Conservation (phyloP, 2,113 vertebrate genomes). For the Solea senegalensis region DNA sequence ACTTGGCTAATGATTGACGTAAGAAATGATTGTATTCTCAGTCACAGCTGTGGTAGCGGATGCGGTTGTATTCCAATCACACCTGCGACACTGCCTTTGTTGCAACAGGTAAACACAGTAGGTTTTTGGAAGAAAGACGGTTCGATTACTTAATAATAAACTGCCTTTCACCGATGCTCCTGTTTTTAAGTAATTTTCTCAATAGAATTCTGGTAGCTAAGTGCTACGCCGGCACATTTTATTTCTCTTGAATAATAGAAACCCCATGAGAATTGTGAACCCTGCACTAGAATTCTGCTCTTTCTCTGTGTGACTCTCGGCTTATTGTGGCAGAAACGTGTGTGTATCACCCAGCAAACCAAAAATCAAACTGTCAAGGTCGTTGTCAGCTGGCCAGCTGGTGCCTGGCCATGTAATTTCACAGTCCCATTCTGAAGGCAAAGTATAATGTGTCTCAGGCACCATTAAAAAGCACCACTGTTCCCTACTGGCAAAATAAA, state of each 20-base stretch:
- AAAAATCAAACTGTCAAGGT: slow-evolving; percentile 40
- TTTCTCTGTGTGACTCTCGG: background rate
- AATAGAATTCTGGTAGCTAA: too few species aligned
- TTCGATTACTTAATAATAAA: background rate
- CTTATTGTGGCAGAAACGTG: background rate
- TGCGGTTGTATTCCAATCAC: too few species aligned
- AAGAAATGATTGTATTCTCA: too few species aligned
- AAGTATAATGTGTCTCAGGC: slow-evolving; percentile 1
- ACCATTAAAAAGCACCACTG: slow-evolving; percentile 15
- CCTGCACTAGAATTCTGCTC: background rate
- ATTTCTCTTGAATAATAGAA: too few species aligned
- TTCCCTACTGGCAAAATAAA: slow-evolving; percentile 23
- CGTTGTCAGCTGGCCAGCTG: slow-evolving; percentile 16
- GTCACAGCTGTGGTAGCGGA: too few species aligned
- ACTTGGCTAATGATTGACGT: slow-evolving; percentile 6
- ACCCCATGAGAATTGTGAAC: too few species aligned
- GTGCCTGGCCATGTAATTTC: slow-evolving; percentile 7
- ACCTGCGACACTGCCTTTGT: too few species aligned
- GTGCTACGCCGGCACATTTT: too few species aligned
- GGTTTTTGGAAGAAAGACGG: background rate
- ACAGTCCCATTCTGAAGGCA: background rate
- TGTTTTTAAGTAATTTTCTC: too few species aligned
- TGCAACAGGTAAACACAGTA: too few species aligned
- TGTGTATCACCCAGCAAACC: slow-evolving; percentile 3
- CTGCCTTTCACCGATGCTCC: too few species aligned